These are phyloP conservation scores for Hippocampus barbouri DNA, from an alignment of 2,113 vertebrate species.

Conservation along the genomic window DNA sequence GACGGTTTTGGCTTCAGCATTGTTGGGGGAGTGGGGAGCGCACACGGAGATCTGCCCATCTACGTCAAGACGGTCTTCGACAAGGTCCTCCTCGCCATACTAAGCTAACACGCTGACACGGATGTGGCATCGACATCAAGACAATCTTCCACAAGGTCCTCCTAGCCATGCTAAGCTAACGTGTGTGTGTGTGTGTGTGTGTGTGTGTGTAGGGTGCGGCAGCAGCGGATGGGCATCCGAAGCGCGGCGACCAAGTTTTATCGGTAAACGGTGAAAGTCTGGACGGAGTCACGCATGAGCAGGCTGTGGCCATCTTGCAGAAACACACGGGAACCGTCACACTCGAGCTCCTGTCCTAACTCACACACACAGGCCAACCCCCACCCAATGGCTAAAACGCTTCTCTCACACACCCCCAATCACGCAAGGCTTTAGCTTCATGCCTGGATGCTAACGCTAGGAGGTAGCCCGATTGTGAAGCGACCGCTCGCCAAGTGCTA, in stretches of 20 bases:
- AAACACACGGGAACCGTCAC: constrained; percentile 81
- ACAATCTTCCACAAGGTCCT: constrained; percentile 73
- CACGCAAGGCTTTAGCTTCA: background rate
- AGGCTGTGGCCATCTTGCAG: constrained; percentile 88
- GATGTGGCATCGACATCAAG: constrained; percentile 3
- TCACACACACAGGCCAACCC: background rate
- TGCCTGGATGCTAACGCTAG: background rate
- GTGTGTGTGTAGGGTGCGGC: constrained; percentile 81
- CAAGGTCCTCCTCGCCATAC: background rate
- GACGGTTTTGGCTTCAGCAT: constrained; percentile 97
- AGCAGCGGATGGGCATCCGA: constrained; percentile 82
- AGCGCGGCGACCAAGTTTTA: constrained; percentile 88
- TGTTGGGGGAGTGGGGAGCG: constrained; percentile 91
- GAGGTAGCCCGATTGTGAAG: background rate
- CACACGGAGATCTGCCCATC: constrained; percentile 95
- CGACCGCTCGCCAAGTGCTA: background rate
- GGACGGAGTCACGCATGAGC: constrained; percentile 86
- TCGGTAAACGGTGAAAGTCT: constrained; percentile 85
- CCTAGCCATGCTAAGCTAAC: background rate
- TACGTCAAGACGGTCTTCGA: constrained; percentile 92
- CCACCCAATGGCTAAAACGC: too few relatives aligned
- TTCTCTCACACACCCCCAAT: background rate
- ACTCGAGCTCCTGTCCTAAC: constrained; percentile 81
- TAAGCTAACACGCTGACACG: background rate
- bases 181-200: background rate